Evolutionary conservation across 2,888 invertebrate species (phyloP), one percentile per base, ranked within the genome.

Genomic region (Hoplodrina blanda): DNA sequence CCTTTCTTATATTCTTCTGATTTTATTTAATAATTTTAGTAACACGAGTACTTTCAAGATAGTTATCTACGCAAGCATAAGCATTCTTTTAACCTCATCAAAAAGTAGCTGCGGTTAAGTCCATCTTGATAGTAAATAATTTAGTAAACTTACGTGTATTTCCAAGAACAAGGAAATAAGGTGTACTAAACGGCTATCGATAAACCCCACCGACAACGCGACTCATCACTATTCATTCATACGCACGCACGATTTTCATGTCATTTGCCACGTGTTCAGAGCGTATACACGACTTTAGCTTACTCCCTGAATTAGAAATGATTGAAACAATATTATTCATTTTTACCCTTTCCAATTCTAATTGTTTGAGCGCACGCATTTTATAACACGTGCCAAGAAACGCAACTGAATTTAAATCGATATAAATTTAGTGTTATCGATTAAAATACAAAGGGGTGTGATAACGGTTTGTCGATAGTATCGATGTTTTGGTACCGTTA

Each of bases 241-340:
- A 88, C 89, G 85, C 89, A 91, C 87, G 90, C 95, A 96, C 95
- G 95, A 95, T 93, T 94, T 93, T 91, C 94, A 93, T 95, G 95
- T 95, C 90, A 81, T 82, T 89, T 90, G 95, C 95, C 95, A 96
- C 95, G 95, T 95, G 95, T 94, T 90, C 89, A 87, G 89, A 87
- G 91, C 88, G 79, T 87, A 90, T 91, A 96, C 95, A 96, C 95
- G 95, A 96, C 95, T 80, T 72, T 76, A 84, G 88, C 84, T 85
- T 89, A 91, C 93, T 91, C 90, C 91, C 92, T 93, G 95, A 94
- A 96, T 96, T 91, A 90, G 76, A 91, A 89, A 95, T 93, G 88
- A 92, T 91, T 89, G 88, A 79, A 90, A 92, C 91, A 90, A 92
- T 92, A 93, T 89, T 91, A 93, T 92, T 93, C 93, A 90, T 92